Base-by-base conservation (phyloP, 1,140 invertebrate genomes). In the Dysdera silvatica region DNA sequence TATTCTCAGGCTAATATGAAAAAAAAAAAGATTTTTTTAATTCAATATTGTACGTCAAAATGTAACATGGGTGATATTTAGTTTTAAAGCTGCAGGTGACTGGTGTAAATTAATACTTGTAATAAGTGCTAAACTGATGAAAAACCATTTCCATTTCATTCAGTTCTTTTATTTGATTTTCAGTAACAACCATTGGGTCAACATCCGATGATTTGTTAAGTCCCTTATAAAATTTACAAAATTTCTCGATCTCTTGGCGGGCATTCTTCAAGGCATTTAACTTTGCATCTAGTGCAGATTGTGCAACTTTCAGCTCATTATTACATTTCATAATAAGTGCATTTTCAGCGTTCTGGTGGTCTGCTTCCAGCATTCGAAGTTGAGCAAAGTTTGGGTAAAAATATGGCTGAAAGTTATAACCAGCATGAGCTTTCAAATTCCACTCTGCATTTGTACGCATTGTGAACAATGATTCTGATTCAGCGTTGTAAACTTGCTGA, bases 181-280 rank as follows among this genome's bases (percentile, higher is more conserved):
- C 35, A 14, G 52, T 48, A 10, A 62, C 14, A 7, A 55, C 4
- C 6, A 53, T 62, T 12, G 52, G 52, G 20, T 62, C 52, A 35
- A 53, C 20, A 1, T 61, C n/a, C 26, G 20, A 20, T 23, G 43
- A 18, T 29, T 3, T 24, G 41, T 45, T 32, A n/a, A 62, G 31
- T 24, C 61, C 61, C n/a, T 48, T 48, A 20, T 62, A 62, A 62
- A 62, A 62, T 1, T 26, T 47, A 40, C 32, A 55, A 48, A 62
- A 62, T 29, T 55, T 40, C 4, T 55, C 29, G 8, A 62, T 45
- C 37, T 62, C 61, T 14, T 47, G 23, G n/a, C 41, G 40, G 28
- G 14, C 29, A 28, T 56, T 43, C 16, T 55, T 35, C 20, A 55
- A 35, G 8, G n/a, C 16, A 16, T 35, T 6, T 20, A 55, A 35